Evolutionary conservation across 2,888 invertebrate species (phyloP).

Genomic region (Meteorus cinctellus): DNA sequence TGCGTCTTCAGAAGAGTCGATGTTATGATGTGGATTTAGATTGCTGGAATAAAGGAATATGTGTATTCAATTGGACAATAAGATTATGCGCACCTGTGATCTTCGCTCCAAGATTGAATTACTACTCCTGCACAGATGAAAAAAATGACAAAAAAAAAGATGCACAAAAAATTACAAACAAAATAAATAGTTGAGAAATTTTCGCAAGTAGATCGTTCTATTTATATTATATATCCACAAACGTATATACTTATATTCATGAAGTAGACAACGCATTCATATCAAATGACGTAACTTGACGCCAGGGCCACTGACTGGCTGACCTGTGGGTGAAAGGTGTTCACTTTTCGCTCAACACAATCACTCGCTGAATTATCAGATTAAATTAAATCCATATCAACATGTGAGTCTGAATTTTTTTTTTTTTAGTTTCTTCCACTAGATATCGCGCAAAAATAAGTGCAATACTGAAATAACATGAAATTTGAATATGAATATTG

Average conservation of each 20-base stretch:
- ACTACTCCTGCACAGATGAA: neutral
- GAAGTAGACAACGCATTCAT: constrained; percentile 37
- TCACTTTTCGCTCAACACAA: constrained; percentile 41
- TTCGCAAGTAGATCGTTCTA: neutral
- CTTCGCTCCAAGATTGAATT: too few relatives aligned
- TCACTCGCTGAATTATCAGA: constrained; percentile 33
- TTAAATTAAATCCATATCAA: constrained; percentile 18
- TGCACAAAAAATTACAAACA: neutral
- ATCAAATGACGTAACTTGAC: constrained; percentile 56
- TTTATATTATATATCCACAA: neutral
- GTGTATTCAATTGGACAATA: too few relatives aligned
- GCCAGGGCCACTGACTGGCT: constrained; percentile 53
- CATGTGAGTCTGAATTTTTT: neutral
- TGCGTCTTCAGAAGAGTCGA: too few relatives aligned
- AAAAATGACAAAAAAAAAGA: neutral
- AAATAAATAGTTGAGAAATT: neutral
- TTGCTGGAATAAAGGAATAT: too few relatives aligned
- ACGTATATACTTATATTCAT: neutral
- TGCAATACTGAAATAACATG: too few relatives aligned
- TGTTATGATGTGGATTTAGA: too few relatives aligned
- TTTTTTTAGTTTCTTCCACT: neutral
- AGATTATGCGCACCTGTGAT: too few relatives aligned
- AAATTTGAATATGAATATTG: too few relatives aligned
- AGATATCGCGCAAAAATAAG: too few relatives aligned
- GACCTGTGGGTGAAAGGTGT: constrained; percentile 57